Evolutionary conservation across 2,888 invertebrate genomes (phyloP).

Genomic region (Platycnemis pennipes): DNA sequence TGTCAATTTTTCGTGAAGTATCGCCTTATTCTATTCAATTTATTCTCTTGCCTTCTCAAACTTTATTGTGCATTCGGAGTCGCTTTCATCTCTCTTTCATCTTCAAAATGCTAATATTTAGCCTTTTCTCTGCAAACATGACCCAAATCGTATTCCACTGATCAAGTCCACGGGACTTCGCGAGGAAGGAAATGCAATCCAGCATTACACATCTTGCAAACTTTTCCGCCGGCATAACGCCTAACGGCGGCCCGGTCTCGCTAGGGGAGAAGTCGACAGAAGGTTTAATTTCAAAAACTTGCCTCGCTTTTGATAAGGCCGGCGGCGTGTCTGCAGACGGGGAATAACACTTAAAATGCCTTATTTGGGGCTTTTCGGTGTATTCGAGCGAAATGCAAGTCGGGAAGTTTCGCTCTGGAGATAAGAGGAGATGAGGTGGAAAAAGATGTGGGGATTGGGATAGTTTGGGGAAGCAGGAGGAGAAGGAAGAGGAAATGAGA

Average conservation of each 20-base stretch:
- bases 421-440: constrained; percentile 46
- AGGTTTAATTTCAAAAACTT: constrained; percentile 56
- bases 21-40: too few species aligned
- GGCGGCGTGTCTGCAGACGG: not conserved
- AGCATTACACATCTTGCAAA: constrained; percentile 10
- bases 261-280: not conserved
- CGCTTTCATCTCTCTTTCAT: not conserved
- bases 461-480: not conserved
- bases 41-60: too few species aligned
- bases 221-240: constrained; percentile 38
- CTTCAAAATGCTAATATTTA: constrained; percentile 1
- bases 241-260: constrained; percentile 1
- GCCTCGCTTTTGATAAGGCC: constrained; percentile 17
- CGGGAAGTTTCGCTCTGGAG: constrained; percentile 6
- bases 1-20: too few species aligned
- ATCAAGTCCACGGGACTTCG: not conserved
- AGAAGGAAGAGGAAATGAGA: not conserved
- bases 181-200: not conserved
- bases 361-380: constrained; percentile 20
- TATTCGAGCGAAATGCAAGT: constrained; percentile 20
- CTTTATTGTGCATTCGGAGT: too few species aligned
- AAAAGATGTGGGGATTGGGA: not conserved
- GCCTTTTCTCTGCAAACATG: not conserved
- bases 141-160: not conserved
- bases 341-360: constrained; percentile 20